Conservation (phyloP, 2,888 invertebrate species). For the Hydraecia micacea region DNA sequence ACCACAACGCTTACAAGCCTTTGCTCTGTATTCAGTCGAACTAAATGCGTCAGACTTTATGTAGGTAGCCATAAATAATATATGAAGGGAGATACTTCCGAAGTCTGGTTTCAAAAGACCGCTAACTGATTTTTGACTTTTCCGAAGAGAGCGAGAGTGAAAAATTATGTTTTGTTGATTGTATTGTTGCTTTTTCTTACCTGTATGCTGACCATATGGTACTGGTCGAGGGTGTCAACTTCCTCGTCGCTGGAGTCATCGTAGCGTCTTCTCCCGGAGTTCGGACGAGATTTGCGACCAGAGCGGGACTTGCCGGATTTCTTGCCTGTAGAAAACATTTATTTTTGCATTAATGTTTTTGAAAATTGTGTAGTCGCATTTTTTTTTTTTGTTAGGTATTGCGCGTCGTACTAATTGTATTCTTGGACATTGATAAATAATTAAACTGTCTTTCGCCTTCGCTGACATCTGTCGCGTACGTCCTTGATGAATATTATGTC, state of each 20-base stretch:
- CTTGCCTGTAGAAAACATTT: constrained; percentile 71
- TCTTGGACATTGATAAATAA: neutral
- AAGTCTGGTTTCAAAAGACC: neutral
- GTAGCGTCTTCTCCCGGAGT: constrained; percentile 71
- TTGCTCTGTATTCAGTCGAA: neutral
- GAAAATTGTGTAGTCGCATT: neutral
- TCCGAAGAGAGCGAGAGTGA: neutral
- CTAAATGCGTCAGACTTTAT: neutral
- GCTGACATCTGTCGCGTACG: neutral
- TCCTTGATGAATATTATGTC: neutral
- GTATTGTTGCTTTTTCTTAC: constrained; percentile 74
- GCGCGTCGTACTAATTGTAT: neutral
- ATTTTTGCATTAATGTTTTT: neutral
- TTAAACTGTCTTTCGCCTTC: neutral
- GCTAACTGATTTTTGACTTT: neutral
- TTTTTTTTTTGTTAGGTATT: neutral
- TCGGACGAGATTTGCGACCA: constrained; percentile 72
- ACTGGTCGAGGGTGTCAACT: constrained; percentile 92
- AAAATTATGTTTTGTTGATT: rapidly evolving
- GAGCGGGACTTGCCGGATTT: constrained; percentile 76
- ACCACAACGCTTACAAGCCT: neutral
- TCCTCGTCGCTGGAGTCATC: constrained; percentile 85
- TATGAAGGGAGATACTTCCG: neutral
- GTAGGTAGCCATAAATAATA: neutral
- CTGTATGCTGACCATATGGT: constrained; percentile 94